Base-by-base conservation (phyloP, 2,888 invertebrate species). In the Orgyia antiqua region DNA sequence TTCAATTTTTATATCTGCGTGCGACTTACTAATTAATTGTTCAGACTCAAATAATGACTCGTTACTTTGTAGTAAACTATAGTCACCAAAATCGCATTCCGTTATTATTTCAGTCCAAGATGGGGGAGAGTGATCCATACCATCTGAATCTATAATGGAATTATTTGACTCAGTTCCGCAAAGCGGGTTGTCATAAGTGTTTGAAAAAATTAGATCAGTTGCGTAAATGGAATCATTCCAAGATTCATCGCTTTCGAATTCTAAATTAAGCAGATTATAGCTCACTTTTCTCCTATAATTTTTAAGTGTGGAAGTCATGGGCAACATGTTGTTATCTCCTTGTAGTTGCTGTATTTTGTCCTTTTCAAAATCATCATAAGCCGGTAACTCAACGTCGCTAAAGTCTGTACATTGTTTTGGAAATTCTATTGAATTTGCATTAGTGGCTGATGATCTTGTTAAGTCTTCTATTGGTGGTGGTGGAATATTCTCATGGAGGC, bases 151-250 rank as follows among this genome's bases (percentile, higher is more conserved):
- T 29, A 35, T 30, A 23, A 39, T 33, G 24, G 20, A 38, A 10
- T 29, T 12, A 32, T 17, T 19, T 6, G 4, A 4, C 4, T 15
- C 6, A 4, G 6, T 15, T 6, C 4, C 6, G 15, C 15, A 15
- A 4, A 4, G 4, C 4, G 4, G 4, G 4, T 4, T 4, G 4
- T 6, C 15, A 15, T 4, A 15, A n/a, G n/a, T n/a, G n/a, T n/a
- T n/a, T 15, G 33, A 56, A 44, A 32, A 72, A 44, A 40, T 72
- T 70, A n/a, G 75, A 65, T 23, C 35, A 7, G n/a, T n/a, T n/a
- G 83, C 84, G 39, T 75, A 80, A 32, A 80, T 72, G 27, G 73
- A 75, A 44, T 84, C 82, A 39, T 73, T 68, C 80, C 80, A 83
- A 9, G 66, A 68, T 27, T 71, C 72, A 30, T 45, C 42, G 25